Evolutionary conservation across 2,797 vertebrate genomes (phyloP).

Genomic region (Hemibagrus guttatus): DNA sequence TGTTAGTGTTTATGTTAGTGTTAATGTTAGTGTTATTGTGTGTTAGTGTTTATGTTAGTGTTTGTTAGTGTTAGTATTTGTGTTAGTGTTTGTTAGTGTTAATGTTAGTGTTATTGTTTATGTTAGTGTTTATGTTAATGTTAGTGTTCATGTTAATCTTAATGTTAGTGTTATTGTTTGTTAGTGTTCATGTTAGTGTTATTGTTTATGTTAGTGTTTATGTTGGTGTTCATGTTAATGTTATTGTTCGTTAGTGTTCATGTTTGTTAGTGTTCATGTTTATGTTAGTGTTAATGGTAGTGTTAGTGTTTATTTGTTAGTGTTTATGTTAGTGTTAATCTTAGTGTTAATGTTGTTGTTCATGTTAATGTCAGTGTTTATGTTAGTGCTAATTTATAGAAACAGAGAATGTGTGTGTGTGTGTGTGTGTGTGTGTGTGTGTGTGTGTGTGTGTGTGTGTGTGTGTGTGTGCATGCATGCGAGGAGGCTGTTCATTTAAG

Average conservation of each 20-base stretch:
- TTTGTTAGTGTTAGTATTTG: background rate
- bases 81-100: background rate
- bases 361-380: background rate
- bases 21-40: background rate
- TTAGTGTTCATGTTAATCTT: background rate
- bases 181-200: background rate
- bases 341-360: background rate
- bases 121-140: background rate
- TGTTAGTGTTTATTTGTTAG: background rate
- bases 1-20: background rate
- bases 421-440: conserved; percentile 10
- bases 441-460: background rate
- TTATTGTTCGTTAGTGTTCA: background rate
- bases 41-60: background rate
- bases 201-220: background rate
- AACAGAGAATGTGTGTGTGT: background rate
- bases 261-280: background rate
- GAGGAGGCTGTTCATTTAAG: conserved; percentile 35
- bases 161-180: background rate
- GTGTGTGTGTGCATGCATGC: background rate
- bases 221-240: background rate
- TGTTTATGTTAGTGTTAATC: background rate
- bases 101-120: background rate
- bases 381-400: no score
- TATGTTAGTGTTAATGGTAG: background rate